Evolutionary conservation across 2,888 invertebrate genomes (phyloP).

Genomic region (Drosophila niveifrons): DNA sequence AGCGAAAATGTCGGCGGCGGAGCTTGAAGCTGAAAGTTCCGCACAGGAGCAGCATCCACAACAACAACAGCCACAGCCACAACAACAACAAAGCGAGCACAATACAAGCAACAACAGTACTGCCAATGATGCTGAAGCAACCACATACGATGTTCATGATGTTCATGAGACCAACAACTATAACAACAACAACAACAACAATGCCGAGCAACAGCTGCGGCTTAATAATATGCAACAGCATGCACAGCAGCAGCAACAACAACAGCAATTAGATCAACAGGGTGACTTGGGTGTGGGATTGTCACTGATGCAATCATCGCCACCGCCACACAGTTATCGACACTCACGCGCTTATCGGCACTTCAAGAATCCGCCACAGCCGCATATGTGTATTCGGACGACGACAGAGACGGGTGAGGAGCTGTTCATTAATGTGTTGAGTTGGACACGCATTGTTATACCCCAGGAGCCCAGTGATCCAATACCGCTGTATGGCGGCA

Average conservation of each 20-base stretch:
- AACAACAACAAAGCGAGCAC: constrained; percentile 35
- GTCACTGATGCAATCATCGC: constrained; percentile 84
- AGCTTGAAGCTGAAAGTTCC: constrained; percentile 69
- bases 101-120: constrained; percentile 45
- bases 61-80: constrained; percentile 47
- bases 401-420: constrained; percentile 86
- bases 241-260: constrained; percentile 36
- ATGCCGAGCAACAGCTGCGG: constrained; percentile 54
- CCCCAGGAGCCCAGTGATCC: constrained; percentile 89
- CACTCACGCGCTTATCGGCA: constrained; percentile 88
- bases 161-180: constrained; percentile 46
- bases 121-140: constrained; percentile 38
- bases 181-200: constrained; percentile 32
- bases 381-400: constrained; percentile 90
- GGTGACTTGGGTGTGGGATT: constrained; percentile 64
- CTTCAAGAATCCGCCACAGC: constrained; percentile 91
- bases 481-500: constrained; percentile 90
- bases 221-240: constrained; percentile 43
- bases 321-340: constrained; percentile 87
- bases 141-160: constrained; percentile 43
- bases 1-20: constrained; percentile 68
- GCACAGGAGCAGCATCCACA: constrained; percentile 64
- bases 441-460: constrained; percentile 90
- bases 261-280: constrained; percentile 56
- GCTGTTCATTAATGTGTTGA: constrained; percentile 89